Base-by-base conservation (phyloP, 2,888 invertebrate genomes). In the Iphiclides podalirius region DNA sequence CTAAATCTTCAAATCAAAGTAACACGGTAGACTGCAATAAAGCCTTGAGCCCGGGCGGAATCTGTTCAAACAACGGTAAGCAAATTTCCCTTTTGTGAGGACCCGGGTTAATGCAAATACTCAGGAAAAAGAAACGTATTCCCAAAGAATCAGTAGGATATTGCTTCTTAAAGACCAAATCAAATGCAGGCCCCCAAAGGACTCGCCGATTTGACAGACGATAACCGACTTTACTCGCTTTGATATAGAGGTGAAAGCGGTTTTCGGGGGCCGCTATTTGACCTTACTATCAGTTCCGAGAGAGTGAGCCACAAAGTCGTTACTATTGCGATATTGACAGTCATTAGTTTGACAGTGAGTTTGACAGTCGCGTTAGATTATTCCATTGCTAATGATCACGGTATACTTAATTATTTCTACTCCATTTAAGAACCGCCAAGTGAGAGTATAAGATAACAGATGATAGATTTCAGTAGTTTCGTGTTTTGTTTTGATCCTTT, bases 301-400 rank as follows among this genome's bases (percentile, higher is more conserved):
- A 66, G 75, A 74, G 52, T 78, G 75, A 59, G 42, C 69, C 62
- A 56, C 61, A 65, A 68, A 67, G 73, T 78, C 85, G 77, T 85
- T 83, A 80, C 72, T 66, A 68, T 59, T 63, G 67, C 60, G 61
- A 60, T 65, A 64, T 62, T 69, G 75, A 68, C 72, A 63, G 70
- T 75, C 75, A 79, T 82, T 81, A 75, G 75, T 76, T 79, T 79
- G 79, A 79, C 79, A 75, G 66, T 58, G 64, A 68, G 66, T 75
- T 75, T 75, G 76, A 77, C 77, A 81, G 70, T 71, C 63, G 64
- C 55, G 12, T 31, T 26, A 46, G 50, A 51, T 51, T 51, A 46
- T 40, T 8, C 56, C 61, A 58, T 64, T 63, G 67, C 70, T 73
- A 74, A 76, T 70, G 75, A 61, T 63, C 56, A 52, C 61, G 60